Evolutionary conservation across 1,140 invertebrate species (phyloP).

Genomic region (Psilanteris sp.): DNA sequence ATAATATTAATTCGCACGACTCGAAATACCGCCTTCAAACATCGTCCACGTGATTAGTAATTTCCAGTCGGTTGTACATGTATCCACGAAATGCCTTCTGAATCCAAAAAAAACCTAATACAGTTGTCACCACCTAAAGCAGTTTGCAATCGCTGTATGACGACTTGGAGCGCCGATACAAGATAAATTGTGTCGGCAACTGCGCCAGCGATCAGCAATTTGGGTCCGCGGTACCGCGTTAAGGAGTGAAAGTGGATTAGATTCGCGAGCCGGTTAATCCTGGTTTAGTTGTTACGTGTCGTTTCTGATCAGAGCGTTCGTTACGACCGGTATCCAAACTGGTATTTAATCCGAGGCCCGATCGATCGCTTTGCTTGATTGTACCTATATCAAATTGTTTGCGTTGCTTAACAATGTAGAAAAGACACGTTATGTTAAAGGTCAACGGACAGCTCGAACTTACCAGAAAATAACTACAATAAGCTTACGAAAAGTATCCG

Average conservation of each 20-base stretch:
- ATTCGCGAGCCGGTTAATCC: slow-evolving; percentile 41
- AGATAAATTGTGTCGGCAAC: slow-evolving; percentile 7
- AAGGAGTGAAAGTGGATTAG: slow-evolving; percentile 51
- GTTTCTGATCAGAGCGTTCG: slow-evolving; percentile 37
- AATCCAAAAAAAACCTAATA: slow-evolving; percentile 11
- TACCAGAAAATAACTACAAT: too few species aligned
- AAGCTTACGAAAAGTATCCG: too few species aligned
- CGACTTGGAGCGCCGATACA: neutral
- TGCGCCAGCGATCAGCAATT: slow-evolving; percentile 1
- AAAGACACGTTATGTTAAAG: slow-evolving; percentile 18
- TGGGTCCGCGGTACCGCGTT: slow-evolving; percentile 2
- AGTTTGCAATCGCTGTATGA: neutral
- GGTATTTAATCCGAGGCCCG: slow-evolving; percentile 34
- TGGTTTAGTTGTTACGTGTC: slow-evolving; percentile 43
- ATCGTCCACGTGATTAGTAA: too few species aligned
- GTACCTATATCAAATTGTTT: slow-evolving; percentile 33
- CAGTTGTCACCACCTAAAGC: slow-evolving; percentile 5
- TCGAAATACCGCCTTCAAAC: too few species aligned
- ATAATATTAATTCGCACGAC: too few species aligned
- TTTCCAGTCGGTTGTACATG: too few species aligned
- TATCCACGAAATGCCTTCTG: neutral
- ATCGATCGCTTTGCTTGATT: slow-evolving; percentile 39
- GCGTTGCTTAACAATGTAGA: slow-evolving; percentile 44
- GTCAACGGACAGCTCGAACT: slow-evolving; percentile 1
- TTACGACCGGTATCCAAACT: slow-evolving; percentile 35